A percentile compares a stretch with the other conserved stretches of the same genome.
Conservation (phyloP, 2,888 invertebrate species). For the Chrysolina haemoptera region DNA sequence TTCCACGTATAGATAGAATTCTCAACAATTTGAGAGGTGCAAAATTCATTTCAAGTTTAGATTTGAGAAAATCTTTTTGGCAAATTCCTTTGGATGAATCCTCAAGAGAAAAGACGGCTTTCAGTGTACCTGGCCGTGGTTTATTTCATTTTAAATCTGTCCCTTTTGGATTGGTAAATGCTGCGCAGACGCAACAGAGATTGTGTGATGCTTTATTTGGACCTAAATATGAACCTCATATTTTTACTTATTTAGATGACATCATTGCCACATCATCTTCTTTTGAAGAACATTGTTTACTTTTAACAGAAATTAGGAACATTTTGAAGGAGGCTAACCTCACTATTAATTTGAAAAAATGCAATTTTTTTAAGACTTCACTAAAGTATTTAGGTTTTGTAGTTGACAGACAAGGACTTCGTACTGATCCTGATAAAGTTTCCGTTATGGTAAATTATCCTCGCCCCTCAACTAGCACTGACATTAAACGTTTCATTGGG, state of each 20-base stretch:
- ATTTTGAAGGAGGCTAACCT: slow-evolving; percentile 33
- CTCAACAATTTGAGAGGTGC: slow-evolving; percentile 30
- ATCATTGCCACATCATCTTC: slow-evolving; percentile 43
- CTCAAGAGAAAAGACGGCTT: too few species aligned
- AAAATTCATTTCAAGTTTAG: too few species aligned
- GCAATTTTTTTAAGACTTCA: slow-evolving; percentile 50
- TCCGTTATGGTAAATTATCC: slow-evolving; percentile 53
- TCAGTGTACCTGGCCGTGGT: slow-evolving; percentile 49
- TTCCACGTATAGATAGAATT: slow-evolving; percentile 41
- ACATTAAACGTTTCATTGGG: slow-evolving; percentile 50
- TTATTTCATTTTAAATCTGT: too few species aligned
- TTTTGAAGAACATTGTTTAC: slow-evolving; percentile 49
- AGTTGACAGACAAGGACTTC: slow-evolving; percentile 46
- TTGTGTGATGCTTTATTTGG: slow-evolving; percentile 46
- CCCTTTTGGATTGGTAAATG: too few species aligned
- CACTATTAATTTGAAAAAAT: slow-evolving; percentile 46
- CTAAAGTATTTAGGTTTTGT: slow-evolving; percentile 53
- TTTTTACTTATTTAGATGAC: slow-evolving; percentile 50
- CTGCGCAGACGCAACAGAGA: too few species aligned
- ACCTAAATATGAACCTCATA: slow-evolving; percentile 48
- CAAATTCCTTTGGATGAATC: slow-evolving; percentile 48
- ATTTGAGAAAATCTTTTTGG: slow-evolving; percentile 48
- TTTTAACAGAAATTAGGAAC: slow-evolving; percentile 22
- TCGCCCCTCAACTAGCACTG: slow-evolving; percentile 48
- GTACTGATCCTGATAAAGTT: slow-evolving; percentile 33